These are phyloP conservation scores for Athene noctua DNA, from an alignment of 2,113 vertebrate genomes.

Conservation along the genomic window DNA sequence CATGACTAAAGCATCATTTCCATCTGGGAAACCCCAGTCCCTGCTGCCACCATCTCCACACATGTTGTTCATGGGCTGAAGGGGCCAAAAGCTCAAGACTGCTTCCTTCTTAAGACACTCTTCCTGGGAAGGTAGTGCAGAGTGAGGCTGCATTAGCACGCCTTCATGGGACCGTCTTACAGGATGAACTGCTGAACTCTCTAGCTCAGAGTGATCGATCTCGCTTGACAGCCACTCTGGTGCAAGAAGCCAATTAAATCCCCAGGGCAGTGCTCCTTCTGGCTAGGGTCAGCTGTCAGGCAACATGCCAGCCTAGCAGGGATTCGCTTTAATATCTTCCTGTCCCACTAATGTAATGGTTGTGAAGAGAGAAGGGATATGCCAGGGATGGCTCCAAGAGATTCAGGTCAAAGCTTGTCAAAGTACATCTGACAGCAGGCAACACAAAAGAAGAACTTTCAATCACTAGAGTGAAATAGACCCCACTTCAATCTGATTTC, in stretches of 20 bases:
- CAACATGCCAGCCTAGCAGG: neutral
- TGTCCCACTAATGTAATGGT: neutral
- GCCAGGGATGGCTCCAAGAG: neutral
- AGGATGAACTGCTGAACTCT: neutral
- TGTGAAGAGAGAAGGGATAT: neutral
- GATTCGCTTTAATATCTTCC: neutral
- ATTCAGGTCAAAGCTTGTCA: neutral
- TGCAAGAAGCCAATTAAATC: neutral
- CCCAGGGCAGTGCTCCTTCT: neutral
- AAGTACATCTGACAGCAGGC: neutral
- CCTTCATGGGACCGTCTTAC: neutral
- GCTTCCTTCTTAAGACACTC: neutral
- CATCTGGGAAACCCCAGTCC: neutral
- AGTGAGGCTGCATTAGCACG: rapidly evolving
- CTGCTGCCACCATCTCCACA: neutral
- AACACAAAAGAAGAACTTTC: neutral
- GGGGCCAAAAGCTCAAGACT: neutral
- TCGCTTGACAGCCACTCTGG: neutral
- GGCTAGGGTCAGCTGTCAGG: neutral
- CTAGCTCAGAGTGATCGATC: neutral
- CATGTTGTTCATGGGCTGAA: neutral
- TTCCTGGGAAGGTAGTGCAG: neutral
- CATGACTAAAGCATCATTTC: neutral
- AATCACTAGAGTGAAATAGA: neutral
- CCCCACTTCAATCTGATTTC: neutral